Evolutionary conservation across 2,113 vertebrate genomes (phyloP).

Genomic region (Rhinopomastus cyanomelas): DNA sequence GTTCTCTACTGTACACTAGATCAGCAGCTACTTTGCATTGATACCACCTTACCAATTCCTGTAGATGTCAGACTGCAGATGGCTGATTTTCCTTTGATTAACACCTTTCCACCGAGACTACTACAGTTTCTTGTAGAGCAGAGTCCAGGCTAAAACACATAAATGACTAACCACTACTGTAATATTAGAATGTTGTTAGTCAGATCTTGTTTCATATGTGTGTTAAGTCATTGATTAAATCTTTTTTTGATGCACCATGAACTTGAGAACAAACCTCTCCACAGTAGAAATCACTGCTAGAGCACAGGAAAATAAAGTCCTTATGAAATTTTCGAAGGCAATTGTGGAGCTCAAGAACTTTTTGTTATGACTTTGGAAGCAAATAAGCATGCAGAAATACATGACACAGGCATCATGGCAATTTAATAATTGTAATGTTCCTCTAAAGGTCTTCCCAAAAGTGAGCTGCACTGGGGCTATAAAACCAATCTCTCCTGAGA

Average conservation of each 20-base stretch:
- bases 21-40: background rate
- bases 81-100: accelerated
- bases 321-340: background rate
- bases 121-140: background rate
- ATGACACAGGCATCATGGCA: background rate
- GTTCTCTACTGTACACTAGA: background rate
- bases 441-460: background rate
- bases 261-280: background rate
- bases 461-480: background rate
- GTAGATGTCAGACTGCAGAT: background rate
- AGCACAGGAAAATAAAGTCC: background rate
- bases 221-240: background rate
- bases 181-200: background rate
- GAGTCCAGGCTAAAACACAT: background rate
- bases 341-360: background rate
- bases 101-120: background rate
- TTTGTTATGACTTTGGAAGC: background rate
- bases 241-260: background rate
- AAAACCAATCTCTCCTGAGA: slow-evolving; percentile 13
- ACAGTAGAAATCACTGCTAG: background rate
- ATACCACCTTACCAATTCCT: background rate
- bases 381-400: background rate
- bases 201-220: background rate
- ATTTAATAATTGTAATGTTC: background rate
- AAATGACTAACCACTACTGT: background rate